Base-by-base conservation (phyloP, 1,140 invertebrate species). In the Aplysia californica region DNA sequence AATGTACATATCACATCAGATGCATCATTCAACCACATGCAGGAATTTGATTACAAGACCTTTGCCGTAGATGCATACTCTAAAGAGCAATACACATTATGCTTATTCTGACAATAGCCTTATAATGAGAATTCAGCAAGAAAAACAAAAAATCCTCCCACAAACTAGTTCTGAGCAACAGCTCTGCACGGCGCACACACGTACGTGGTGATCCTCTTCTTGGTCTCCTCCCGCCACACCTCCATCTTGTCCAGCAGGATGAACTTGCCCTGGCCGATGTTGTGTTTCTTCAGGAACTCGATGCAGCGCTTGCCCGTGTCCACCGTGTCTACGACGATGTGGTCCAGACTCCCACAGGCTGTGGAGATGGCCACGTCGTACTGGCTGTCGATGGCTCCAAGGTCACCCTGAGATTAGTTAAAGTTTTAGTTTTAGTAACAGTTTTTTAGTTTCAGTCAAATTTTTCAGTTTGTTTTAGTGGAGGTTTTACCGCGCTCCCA, bases 341-440 rank as follows among this genome's bases (percentile, higher is more conserved):
- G 94, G 84, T 99, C 97, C 0, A 99, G 87, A 41, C 83, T 76
- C 0, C 95, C 94, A 88, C 96, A 98, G 20, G 96, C 96, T 0
- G 97, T 98, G 0, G 97, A 98, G 81, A 99, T 93, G 0, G 98
- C 98, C 0, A 98, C 93, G 87, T 99, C 98, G 89, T 97, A 99
- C 89, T 97, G 97, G 31, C 91, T 89, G 90, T 98, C 95, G 82
- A 99, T 98, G 0, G 93, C 96, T 41, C 97, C 98, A n/a, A 99
- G 91, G 89, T 99, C 97, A 64, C 97, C 97, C 95, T 96, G 65
- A 21, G 75, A 26, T 21, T 20, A 20, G 67, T 6, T 20, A 29
- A 61, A 26, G 20, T 67, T 20, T 6, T 36, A 21, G 1, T 20
- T 0, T 36, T 20, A 29, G 10, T n/a, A n/a, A n/a, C n/a, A n/a